These are phyloP conservation scores for Macaria liturata DNA, from an alignment of 2,888 invertebrate genomes.

Conservation along the genomic window DNA sequence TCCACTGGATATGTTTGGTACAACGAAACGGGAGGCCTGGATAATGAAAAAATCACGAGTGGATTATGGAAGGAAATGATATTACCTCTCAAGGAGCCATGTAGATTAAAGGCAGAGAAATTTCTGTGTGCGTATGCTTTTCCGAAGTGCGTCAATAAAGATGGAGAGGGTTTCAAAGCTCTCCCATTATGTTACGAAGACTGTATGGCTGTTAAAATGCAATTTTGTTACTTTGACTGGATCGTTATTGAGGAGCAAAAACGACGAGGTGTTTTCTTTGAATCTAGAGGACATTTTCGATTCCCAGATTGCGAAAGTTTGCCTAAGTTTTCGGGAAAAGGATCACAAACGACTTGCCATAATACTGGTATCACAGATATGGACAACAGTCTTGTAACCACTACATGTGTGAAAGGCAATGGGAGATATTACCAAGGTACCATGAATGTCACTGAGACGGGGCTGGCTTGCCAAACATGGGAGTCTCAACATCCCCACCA, in stretches of 20 bases:
- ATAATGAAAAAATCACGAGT: constrained; percentile 93
- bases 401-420: constrained; percentile 92
- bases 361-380: constrained; percentile 93
- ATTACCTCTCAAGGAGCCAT: constrained; percentile 90
- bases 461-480: constrained; percentile 95
- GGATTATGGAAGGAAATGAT: constrained; percentile 95
- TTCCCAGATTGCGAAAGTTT: constrained; percentile 93
- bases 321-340: constrained; percentile 87
- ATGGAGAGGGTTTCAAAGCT: constrained; percentile 85
- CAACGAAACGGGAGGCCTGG: constrained; percentile 88
- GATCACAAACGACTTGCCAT: constrained; percentile 88
- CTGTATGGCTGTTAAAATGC: constrained; percentile 94
- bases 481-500: constrained; percentile 93
- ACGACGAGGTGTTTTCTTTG: constrained; percentile 88
- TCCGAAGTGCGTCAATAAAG: constrained; percentile 90
- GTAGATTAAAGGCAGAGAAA: constrained; percentile 94
- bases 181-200: constrained; percentile 96
- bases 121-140: constrained; percentile 96
- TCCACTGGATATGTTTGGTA: constrained; percentile 90
- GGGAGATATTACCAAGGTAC: constrained; percentile 96
- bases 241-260: constrained; percentile 94
- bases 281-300: constrained; percentile 93
- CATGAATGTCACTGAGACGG: constrained; percentile 91
- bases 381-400: constrained; percentile 90
- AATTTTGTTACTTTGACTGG: constrained; percentile 98